Evolutionary conservation across 2,888 invertebrate species (phyloP).

Genomic region (Latheticus oryzae): DNA sequence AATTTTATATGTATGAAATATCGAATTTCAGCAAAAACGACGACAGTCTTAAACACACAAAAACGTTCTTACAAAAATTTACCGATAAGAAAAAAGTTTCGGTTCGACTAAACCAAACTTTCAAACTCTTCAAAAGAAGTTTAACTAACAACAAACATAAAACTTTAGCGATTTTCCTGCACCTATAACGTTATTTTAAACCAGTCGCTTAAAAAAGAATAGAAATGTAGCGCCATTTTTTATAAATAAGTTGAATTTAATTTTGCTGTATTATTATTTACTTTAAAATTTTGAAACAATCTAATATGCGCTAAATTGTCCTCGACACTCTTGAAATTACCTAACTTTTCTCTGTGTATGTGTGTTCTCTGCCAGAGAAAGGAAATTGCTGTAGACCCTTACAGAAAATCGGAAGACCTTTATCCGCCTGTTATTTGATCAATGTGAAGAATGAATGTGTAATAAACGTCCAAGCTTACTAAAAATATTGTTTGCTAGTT

Average conservation of each 20-base stretch:
- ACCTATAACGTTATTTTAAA: conserved; percentile 46
- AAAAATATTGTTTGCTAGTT: conserved; percentile 16
- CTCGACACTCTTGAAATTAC: conserved; percentile 1
- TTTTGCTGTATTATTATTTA: no score
- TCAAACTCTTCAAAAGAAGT: conserved; percentile 51
- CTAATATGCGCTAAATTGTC: neutral
- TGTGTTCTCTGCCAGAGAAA: conserved; percentile 15
- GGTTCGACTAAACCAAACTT: conserved; percentile 44
- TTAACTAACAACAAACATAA: conserved; percentile 56
- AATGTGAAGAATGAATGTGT: conserved; percentile 16
- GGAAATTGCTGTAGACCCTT: conserved; percentile 22
- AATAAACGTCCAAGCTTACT: conserved; percentile 15
- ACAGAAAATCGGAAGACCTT: conserved; percentile 19
- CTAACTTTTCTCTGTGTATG: conserved; percentile 15
- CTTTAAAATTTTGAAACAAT: no score
- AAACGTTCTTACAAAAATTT: conserved; percentile 44
- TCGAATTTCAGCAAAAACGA: conserved; percentile 4
- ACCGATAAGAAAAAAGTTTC: conserved; percentile 50
- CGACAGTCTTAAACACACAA: neutral
- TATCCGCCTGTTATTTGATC: conserved; percentile 18
- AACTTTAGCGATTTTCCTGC: conserved; percentile 53
- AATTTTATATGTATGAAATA: conserved; percentile 16
- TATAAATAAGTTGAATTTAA: conserved; percentile 2
- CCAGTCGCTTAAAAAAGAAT: no score
- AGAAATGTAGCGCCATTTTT: no score